Evolutionary conservation across 1,140 invertebrate genomes (phyloP), one percentile per base, ranked within the genome.

Genomic region (Tetramorium simillimum): DNA sequence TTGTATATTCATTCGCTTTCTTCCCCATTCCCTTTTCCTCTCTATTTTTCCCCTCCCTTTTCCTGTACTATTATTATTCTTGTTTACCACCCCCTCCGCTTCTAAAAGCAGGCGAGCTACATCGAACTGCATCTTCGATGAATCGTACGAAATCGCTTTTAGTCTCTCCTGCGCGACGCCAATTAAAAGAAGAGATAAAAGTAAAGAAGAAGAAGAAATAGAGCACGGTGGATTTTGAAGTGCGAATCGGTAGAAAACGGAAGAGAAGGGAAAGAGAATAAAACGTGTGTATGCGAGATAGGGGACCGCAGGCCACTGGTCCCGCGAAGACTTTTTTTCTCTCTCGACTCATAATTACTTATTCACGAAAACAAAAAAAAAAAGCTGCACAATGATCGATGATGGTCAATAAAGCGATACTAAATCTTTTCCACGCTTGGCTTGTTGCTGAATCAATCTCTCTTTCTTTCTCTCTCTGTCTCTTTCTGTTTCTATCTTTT

Each of bases 311-410:
- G 37, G 33, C 62, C 33, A 73, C 28, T 24, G 53, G 21, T 82
- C 80, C 62, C 28, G 18, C 28, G 18, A 72, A 72, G 18, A 60
- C 10, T 37, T 73, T 60, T 43, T 73, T 28, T 73, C 80, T 84
- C 80, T 84, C 56, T 84, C 56, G 67, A 73, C 40, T 81, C 53
- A 46, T 70, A 84, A 40, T 84, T 75, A 75, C 53, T n/a, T 73
- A 60, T 21, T 56, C 21, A 72, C 63, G 28, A 80, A 62, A 51
- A 81, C 33, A 51, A 67, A 82, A 46, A 46, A 53, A 67, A 24
- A 80, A 86, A 89, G 75, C 73, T 89, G 87, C 87, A 88, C 81
- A 70, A 77, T 85, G 40, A 84, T 84, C 80, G 80, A 77, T n/a
- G 65, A 85, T 56, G 77, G 12, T 76, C 14, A 88, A 88, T 88